These are phyloP conservation scores for Choloepus didactylus DNA, from an alignment of 2,797 vertebrate genomes.

Conservation along the genomic window DNA sequence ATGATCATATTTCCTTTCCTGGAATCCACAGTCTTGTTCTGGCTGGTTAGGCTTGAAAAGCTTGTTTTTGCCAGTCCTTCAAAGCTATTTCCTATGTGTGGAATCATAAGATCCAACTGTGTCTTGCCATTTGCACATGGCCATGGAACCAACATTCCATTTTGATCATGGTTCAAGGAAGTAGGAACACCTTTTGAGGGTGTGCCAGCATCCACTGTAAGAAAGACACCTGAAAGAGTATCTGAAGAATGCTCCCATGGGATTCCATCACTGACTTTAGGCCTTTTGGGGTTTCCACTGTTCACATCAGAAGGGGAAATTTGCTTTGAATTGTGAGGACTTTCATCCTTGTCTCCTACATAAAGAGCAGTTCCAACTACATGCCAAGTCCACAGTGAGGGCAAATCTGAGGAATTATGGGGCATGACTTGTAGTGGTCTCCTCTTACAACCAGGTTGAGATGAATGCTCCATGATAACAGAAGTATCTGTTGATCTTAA, in stretches of 20 bases:
- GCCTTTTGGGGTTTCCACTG: constrained; percentile 51
- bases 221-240: constrained; percentile 35
- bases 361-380: constrained; percentile 55
- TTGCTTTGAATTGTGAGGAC: constrained; percentile 25
- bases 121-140: constrained; percentile 59
- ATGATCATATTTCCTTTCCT: constrained; percentile 53
- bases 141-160: constrained; percentile 48
- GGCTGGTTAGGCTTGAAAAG: constrained; percentile 8
- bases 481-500: constrained; percentile 76
- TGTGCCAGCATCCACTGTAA: background rate
- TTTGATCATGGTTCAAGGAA: constrained; percentile 58
- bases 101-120: background rate
- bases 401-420: background rate
- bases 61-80: background rate
- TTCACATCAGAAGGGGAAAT: constrained; percentile 53
- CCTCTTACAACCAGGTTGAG: constrained; percentile 52
- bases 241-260: background rate
- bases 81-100: background rate
- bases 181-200: background rate
- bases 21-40: constrained; percentile 34
- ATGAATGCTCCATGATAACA: constrained; percentile 76
- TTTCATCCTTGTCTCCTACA: background rate
- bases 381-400: background rate
- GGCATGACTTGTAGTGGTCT: constrained; percentile 39
- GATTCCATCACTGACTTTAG: constrained; percentile 50